Base-by-base conservation (phyloP, 1,140 invertebrate genomes). In the Danaus plexippus region DNA sequence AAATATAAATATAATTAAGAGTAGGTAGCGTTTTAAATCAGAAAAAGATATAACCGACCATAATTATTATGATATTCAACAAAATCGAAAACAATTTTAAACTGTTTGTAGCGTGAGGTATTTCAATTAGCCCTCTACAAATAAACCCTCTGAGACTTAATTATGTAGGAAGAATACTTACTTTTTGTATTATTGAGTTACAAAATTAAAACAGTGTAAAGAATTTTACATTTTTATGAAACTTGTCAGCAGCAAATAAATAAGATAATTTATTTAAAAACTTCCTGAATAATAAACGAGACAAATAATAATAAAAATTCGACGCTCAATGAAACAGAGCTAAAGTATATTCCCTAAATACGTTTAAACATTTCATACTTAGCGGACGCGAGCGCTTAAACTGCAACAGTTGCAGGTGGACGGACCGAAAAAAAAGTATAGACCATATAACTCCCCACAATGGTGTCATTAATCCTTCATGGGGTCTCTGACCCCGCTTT, bases 391-490 rank as follows among this genome's bases (percentile, higher is more conserved):
- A 32, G 7, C 22, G 22, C 5, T 32, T 4, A 32, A 32, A 32
- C 22, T 32, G 22, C 22, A 32, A 32, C 59, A 41, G 15, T 50
- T 61, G 70, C 70, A 74, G 71, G 66, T 73, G 64, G 66, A 59
- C 46, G 61, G 45, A 57, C 52, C 67, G 71, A 71, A 76, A 65
- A 69, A 72, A 77, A 72, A 61, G 52, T 62, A 55, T 47, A 75
- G 69, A 71, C 67, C 65, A 69, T 61, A 72, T 69, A 72, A 72
- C 67, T 69, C 67, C 67, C 67, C 66, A 82, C 82, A 85, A 82
- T 84, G 68, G 72, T 77, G 73, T 79, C 79, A 77, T 84, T 84
- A 86, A 83, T 85, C 80, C 75, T 80, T 75, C 80, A 84, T 74
- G 73, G 71, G 83, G 75, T 75, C 73, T 49, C 59, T 68, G 77